Base-by-base conservation (phyloP, 1,140 invertebrate genomes). In the Lanistes nyassanus region DNA sequence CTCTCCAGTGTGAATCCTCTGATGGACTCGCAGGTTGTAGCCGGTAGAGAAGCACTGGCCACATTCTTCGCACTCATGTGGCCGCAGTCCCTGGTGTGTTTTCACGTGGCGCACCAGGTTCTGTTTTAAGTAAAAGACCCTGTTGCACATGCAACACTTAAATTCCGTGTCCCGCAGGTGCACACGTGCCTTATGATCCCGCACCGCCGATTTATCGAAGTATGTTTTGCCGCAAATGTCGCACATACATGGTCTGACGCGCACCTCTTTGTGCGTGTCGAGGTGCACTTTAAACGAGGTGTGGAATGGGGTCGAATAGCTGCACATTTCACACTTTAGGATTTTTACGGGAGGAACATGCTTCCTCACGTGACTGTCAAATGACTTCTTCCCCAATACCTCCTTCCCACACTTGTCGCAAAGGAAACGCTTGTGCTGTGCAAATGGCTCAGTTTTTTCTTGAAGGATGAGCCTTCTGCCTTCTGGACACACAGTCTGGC, bases 61-160 rank as follows among this genome's bases (percentile, higher is more conserved):
- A 42, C 75, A 76, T 19, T 37, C n/a, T 56, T n/a, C 55, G 23
- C 75, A 76, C 67, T 58, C 34, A n/a, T 34, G 56, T 34, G 68
- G 68, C 5, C 68, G 68, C 68, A 56, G 51, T 23, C 68, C 68
- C 5, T 51, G 56, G 31, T 70, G 68, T 2, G 68, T 70, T 23
- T 51, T 55, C 29, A 70, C 31, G 31, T 70, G 68, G 3, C 53
- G 47, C 5, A 21, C 13, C 29, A 70, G 47, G 6, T 55, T 29
- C 29, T 56, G 68, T n/a, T 21, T 42, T 5, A 34, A 29, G 51
- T 70, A 70, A 55, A 70, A 70, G 34, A 58, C 31, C 34, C 56
- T 55, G 29, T 26, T n/a, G 31, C 68, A 70, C 51, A 70, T n/a
- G 51, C 36, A 9, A 51, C 68, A 70, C 29, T 58, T 34, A 55